Percentiles rank a stretch among this genome's conserved stretches.
Conservation (phyloP, 2,113 vertebrate species). For the Lasiurus cinereus region DNA sequence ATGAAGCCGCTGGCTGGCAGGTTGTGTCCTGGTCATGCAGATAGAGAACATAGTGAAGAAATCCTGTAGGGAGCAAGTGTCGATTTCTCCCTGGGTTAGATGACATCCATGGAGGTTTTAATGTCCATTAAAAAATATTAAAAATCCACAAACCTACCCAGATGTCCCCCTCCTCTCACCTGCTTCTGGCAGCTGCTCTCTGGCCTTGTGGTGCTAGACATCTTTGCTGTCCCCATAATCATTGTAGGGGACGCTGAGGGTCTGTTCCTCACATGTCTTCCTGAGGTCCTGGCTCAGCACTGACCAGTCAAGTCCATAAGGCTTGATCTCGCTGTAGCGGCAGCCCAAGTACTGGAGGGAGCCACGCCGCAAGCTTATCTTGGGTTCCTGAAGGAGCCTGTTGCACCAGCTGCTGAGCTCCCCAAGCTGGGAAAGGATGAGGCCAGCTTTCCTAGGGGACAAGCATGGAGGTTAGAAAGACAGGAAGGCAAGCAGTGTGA, state of each 20-base stretch:
- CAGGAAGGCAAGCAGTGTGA: neutral
- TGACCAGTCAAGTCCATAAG: slow-evolving; percentile 95
- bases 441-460: slow-evolving; percentile 93
- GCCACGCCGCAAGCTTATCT: slow-evolving; percentile 94
- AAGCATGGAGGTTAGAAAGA: slow-evolving; percentile 18
- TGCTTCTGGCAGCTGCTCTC: neutral
- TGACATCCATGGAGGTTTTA: slow-evolving; percentile 69
- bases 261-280: slow-evolving; percentile 97
- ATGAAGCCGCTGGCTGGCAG: slow-evolving; percentile 79
- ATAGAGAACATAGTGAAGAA: slow-evolving; percentile 76
- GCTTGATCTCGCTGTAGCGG: slow-evolving; percentile 97
- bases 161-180: neutral
- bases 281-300: slow-evolving; percentile 95
- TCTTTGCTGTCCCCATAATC: slow-evolving; percentile 97
- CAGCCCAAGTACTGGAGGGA: slow-evolving; percentile 96
- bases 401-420: slow-evolving; percentile 96
- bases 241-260: slow-evolving; percentile 95
- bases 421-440: slow-evolving; percentile 96
- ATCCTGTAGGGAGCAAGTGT: slow-evolving; percentile 58
- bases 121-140: slow-evolving; percentile 76
- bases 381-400: slow-evolving; percentile 95
- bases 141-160: slow-evolving; percentile 73
- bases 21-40: slow-evolving; percentile 58
- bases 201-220: slow-evolving; percentile 84
- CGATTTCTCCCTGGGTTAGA: slow-evolving; percentile 49